phyloP scores from a whole-genome alignment of 1,140 invertebrate genomes.

The Hycleus cichorii region DNA sequence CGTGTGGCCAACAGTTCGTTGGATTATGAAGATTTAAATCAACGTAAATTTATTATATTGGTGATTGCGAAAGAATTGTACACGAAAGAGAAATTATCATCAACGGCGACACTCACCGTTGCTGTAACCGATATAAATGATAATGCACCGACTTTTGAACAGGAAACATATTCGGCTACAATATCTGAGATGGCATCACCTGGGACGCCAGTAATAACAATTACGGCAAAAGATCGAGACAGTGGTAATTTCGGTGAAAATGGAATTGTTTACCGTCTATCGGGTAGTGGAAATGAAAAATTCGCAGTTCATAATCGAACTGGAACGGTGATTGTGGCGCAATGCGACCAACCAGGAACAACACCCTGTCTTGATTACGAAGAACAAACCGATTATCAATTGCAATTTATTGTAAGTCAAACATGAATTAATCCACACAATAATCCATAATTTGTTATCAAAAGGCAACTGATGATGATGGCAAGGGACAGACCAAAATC shows the following conservation, averaged over 20 bases:
- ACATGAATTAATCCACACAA: not conserved
- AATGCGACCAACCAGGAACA: slow-evolving; percentile 58
- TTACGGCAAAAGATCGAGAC: slow-evolving; percentile 77
- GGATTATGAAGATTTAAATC: slow-evolving; percentile 88
- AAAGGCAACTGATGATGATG: slow-evolving; percentile 78
- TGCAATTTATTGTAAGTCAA: slow-evolving; percentile 69
- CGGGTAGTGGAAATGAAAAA: slow-evolving; percentile 75
- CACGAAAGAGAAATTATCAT: slow-evolving; percentile 66
- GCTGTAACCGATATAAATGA: slow-evolving; percentile 83
- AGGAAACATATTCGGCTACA: slow-evolving; percentile 61
- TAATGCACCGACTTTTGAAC: slow-evolving; percentile 74
- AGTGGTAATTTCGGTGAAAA: slow-evolving; percentile 62
- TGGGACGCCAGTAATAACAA: slow-evolving; percentile 63
- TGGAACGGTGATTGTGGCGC: slow-evolving; percentile 73
- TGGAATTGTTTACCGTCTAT: slow-evolving; percentile 76
- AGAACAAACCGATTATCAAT: slow-evolving; percentile 69
- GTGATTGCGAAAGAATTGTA: slow-evolving; percentile 78
- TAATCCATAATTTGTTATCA: not conserved
- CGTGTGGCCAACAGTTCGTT: slow-evolving; percentile 70
- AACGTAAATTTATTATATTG: slow-evolving; percentile 82
- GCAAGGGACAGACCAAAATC: slow-evolving; percentile 64
- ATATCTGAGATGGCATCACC: slow-evolving; percentile 66
- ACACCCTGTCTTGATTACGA: slow-evolving; percentile 81
- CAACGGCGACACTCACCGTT: slow-evolving; percentile 80
- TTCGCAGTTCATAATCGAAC: slow-evolving; percentile 74